Conservation (phyloP, 2,797 vertebrate genomes). For the Betta splendens region DNA sequence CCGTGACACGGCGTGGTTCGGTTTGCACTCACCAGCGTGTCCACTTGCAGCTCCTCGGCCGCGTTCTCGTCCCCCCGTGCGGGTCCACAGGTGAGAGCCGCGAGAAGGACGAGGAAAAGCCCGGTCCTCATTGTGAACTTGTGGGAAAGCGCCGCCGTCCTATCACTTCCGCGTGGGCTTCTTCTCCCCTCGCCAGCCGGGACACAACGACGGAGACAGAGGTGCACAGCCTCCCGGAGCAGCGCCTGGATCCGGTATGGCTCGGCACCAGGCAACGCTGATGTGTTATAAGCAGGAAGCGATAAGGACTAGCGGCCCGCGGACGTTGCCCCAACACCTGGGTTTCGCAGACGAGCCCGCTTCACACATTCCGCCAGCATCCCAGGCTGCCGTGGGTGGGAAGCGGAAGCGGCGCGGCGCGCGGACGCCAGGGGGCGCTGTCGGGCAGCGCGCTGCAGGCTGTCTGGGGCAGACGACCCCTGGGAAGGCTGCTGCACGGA, state of each 20-base stretch:
- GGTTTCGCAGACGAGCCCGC: slow-evolving; percentile 70
- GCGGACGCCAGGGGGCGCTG: slow-evolving; percentile 51
- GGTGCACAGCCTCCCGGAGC: slow-evolving; percentile 22
- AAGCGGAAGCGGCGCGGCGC: slow-evolving; percentile 34
- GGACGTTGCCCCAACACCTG: slow-evolving; percentile 79
- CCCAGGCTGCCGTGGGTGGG: slow-evolving; percentile 57
- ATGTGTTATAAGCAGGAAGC: slow-evolving; percentile 74
- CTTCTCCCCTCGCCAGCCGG: not conserved
- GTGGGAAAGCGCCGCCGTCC: slow-evolving; percentile 37
- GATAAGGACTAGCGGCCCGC: slow-evolving; percentile 71
- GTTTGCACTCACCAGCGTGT: slow-evolving; percentile 82
- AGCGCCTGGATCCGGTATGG: slow-evolving; percentile 42
- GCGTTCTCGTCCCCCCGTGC: slow-evolving; percentile 56
- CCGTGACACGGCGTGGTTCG: too few species aligned
- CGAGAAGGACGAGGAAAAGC: slow-evolving; percentile 62
- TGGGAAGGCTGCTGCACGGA: not conserved
- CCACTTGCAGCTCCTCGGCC: slow-evolving; percentile 77
- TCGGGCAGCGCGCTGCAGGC: slow-evolving; percentile 5
- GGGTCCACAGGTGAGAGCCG: slow-evolving; percentile 55
- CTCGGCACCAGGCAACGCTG: slow-evolving; percentile 68
- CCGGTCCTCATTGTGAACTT: slow-evolving; percentile 72
- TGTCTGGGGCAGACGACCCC: not conserved
- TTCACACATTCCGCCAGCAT: slow-evolving; percentile 78
- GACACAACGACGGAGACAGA: slow-evolving; percentile 1
- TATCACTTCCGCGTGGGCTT: slow-evolving; percentile 60